Base-by-base conservation (phyloP, 2,113 vertebrate genomes). In the Antigone vipio region DNA sequence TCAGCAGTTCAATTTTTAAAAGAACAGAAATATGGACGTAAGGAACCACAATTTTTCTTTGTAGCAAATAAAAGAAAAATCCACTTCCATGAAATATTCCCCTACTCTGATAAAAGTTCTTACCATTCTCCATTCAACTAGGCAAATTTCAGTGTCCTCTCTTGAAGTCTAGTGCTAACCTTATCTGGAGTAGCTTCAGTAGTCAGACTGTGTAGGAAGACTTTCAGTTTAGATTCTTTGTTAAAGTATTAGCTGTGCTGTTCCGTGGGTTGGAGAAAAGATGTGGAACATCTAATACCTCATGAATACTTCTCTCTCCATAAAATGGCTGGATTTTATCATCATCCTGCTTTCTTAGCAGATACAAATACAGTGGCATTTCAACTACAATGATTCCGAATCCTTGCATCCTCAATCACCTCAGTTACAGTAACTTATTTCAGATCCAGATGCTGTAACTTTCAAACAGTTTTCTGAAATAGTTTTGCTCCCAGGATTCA, bases 11-110 rank as follows among this genome's bases (percentile, higher is more conserved):
- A 15, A 0, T 34, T 84, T 93, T 83, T 62, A 38, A 40, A 73
- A 75, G 8, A 9, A 40, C 24, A 76, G 34, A 55, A 63, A 8
- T 44, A 80, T 0, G 0, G 45, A 64, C 1, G 0, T 52, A 62
- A 38, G 18, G 27, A 92, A 66, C 59, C 15, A 66, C 20, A 69
- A 58, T 62, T 85, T 62, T 7, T 75, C 45, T 74, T 58, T 40
- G 10, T 15, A 53, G 16, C 20, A 90, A 69, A 52, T 15, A 38
- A 68, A 63, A 20, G 17, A 40, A 82, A 77, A 64, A 58, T 9
- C 12, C 5, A 45, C 14, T 82, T 83, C 21, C 9, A 40, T 27
- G 23, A 49, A 73, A 55, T 27, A 81, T 35, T 11, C 6, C 13
- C 32, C 40, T 66, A 19, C 15, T 66, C 21, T 59, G n/a, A 50